Evolutionary conservation across 2,113 vertebrate genomes (phyloP).

Genomic region (Spheniscus mendiculus): DNA sequence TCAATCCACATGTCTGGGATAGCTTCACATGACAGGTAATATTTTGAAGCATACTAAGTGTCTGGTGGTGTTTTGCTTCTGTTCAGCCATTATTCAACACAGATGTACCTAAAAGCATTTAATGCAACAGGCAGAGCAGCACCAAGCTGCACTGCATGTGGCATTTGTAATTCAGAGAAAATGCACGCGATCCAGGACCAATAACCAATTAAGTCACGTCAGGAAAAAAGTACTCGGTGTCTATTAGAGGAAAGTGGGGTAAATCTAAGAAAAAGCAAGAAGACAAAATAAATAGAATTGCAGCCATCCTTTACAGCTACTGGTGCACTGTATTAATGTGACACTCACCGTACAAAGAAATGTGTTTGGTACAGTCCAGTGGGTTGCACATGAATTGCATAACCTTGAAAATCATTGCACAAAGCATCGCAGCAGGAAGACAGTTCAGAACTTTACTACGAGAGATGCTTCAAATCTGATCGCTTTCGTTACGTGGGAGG

Average conservation of each 20-base stretch:
- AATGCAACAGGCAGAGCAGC: not conserved
- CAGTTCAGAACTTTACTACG: not conserved
- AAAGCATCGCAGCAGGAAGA: conserved; percentile 18
- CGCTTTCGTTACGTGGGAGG: not conserved
- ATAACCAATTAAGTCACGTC: not conserved
- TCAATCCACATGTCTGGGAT: not conserved
- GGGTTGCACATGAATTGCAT: conserved; percentile 28
- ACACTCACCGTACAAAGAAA: conserved; percentile 16
- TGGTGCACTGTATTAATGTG: conserved; percentile 10
- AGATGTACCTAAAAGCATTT: not conserved
- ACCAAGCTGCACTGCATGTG: not conserved
- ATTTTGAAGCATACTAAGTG: not conserved
- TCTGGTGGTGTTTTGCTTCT: not conserved
- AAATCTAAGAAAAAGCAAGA: not conserved
- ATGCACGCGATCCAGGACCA: not conserved
- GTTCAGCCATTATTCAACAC: not conserved
- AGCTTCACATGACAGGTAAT: not conserved
- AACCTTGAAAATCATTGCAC: conserved; percentile 39
- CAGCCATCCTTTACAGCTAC: conserved; percentile 37
- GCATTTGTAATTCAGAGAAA: not conserved
- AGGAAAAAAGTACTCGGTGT: not conserved
- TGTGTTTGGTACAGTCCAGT: conserved; percentile 28
- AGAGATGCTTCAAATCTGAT: not conserved
- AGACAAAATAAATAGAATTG: not conserved
- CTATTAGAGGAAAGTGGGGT: not conserved